phyloP scores from a whole-genome alignment of 1,140 invertebrate genomes.

The Hypothenemus hampei region DNA sequence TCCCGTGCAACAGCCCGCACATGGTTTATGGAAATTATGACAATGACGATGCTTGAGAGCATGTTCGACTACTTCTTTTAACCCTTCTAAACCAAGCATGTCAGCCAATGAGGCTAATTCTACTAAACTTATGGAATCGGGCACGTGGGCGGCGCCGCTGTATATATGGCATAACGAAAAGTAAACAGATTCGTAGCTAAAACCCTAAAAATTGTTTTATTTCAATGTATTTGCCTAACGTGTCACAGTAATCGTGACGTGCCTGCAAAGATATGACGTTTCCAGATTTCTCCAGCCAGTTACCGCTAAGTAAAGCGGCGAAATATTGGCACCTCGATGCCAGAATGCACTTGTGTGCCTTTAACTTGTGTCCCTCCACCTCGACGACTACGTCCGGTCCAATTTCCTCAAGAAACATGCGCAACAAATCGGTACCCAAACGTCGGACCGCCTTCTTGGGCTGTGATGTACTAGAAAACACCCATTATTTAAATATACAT shows the following conservation, averaged over 20 bases:
- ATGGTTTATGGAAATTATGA: slow-evolving; percentile 83
- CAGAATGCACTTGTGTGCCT: slow-evolving; percentile 85
- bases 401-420: slow-evolving; percentile 86
- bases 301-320: slow-evolving; percentile 79
- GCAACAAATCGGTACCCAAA: slow-evolving; percentile 77
- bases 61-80: slow-evolving; percentile 84
- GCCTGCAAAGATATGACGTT: slow-evolving; percentile 64
- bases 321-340: slow-evolving; percentile 87
- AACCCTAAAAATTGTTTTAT: too few relatives aligned
- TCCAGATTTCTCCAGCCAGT: slow-evolving; percentile 72
- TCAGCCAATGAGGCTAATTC: slow-evolving; percentile 82
- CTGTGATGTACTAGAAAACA: slow-evolving; percentile 27
- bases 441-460: slow-evolving; percentile 50
- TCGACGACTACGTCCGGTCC: slow-evolving; percentile 72
- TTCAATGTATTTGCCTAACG: slow-evolving; percentile 10
- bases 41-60: slow-evolving; percentile 85
- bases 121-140: slow-evolving; percentile 76
- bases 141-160: slow-evolving; percentile 78
- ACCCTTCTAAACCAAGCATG: slow-evolving; percentile 79
- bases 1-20: slow-evolving; percentile 42
- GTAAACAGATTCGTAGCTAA: slow-evolving; percentile 75
- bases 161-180: slow-evolving; percentile 90
- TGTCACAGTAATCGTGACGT: slow-evolving; percentile 3
- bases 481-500: too few relatives aligned
- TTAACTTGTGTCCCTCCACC: slow-evolving; percentile 70